These are phyloP conservation scores for Drosophila tristis DNA, from an alignment of 1,140 invertebrate genomes.

Conservation along the genomic window DNA sequence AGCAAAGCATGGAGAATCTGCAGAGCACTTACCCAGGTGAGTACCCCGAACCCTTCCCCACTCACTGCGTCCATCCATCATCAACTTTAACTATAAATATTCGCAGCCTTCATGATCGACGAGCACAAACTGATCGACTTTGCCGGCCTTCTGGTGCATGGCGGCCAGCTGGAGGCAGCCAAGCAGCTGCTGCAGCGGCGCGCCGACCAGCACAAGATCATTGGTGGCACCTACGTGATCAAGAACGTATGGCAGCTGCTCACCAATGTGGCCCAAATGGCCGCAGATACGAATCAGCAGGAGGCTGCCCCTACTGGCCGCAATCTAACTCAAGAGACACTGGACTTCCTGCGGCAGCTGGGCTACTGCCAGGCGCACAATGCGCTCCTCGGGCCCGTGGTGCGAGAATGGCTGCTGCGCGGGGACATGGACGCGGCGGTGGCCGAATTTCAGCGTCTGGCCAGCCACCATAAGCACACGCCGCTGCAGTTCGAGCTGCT, in stretches of 20 bases:
- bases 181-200: slow-evolving; percentile 76
- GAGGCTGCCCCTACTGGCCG: not conserved
- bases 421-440: slow-evolving; percentile 83
- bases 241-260: slow-evolving; percentile 85
- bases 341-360: slow-evolving; percentile 75
- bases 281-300: slow-evolving; percentile 39
- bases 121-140: slow-evolving; percentile 85
- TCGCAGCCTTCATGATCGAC: slow-evolving; percentile 84
- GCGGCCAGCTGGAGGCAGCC: slow-evolving; percentile 82
- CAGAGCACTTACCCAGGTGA: slow-evolving; percentile 68
- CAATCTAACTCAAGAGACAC: slow-evolving; percentile 61
- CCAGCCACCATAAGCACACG: slow-evolving; percentile 77
- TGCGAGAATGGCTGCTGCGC: slow-evolving; percentile 84
- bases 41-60: not conserved
- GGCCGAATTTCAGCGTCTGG: slow-evolving; percentile 73
- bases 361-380: slow-evolving; percentile 84
- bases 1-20: slow-evolving; percentile 68
- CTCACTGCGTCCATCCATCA: not conserved
- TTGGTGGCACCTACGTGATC: slow-evolving; percentile 58
- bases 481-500: slow-evolving; percentile 85
- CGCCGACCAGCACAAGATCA: slow-evolving; percentile 48
- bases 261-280: slow-evolving; percentile 69
- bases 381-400: slow-evolving; percentile 84
- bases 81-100: not conserved
- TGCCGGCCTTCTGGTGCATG: slow-evolving; percentile 83